phyloP scores from a whole-genome alignment of 1,140 invertebrate genomes.

The Ylistrum balloti region DNA sequence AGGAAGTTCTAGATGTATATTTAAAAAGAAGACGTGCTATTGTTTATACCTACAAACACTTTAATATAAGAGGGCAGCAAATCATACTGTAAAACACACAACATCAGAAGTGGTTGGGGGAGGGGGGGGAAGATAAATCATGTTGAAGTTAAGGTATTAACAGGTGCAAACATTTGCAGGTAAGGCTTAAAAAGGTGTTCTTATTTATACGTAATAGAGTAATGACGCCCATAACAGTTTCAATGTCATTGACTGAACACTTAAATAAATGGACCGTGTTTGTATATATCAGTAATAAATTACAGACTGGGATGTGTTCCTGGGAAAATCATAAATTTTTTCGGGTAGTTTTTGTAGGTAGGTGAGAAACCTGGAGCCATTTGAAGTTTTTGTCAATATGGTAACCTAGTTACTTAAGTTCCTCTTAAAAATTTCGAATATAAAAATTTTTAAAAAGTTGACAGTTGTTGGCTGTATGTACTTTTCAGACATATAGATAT shows the following conservation, averaged over 20 bases:
- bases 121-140: neutral
- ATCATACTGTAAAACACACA: neutral
- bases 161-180: slow-evolving; percentile 32
- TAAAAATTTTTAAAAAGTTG: neutral
- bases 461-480: neutral
- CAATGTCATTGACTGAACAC: neutral
- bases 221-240: neutral
- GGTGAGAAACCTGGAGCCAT: slow-evolving; percentile 32
- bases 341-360: neutral
- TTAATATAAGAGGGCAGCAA: too few relatives aligned
- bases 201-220: neutral
- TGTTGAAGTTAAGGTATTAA: neutral
- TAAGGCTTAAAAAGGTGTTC: neutral
- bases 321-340: neutral
- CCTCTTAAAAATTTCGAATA: neutral
- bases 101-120: neutral
- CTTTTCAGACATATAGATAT: neutral
- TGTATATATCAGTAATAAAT: slow-evolving; percentile 27
- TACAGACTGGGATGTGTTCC: neutral
- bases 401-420: neutral
- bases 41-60: too few relatives aligned
- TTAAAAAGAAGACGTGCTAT: too few relatives aligned
- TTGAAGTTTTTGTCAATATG: slow-evolving; percentile 11
- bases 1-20: too few relatives aligned
- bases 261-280: neutral